Evolutionary conservation across 2,888 invertebrate genomes (phyloP).

Genomic region (Dryobotodes eremita): DNA sequence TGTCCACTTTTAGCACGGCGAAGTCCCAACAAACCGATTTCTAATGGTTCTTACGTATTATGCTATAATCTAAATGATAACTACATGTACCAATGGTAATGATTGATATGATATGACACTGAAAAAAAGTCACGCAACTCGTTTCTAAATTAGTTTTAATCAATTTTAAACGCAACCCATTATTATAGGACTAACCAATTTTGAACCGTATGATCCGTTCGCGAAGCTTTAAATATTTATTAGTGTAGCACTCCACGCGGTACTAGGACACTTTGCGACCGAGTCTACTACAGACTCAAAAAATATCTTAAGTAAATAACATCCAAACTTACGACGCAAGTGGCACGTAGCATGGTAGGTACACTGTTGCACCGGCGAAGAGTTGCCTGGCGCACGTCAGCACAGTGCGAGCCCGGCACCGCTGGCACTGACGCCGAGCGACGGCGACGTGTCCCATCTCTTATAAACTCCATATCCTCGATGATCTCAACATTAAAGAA

Average conservation of each 20-base stretch:
- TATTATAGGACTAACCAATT: slow-evolving; percentile 9
- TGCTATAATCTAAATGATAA: not conserved
- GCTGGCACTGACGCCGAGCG: slow-evolving; percentile 25
- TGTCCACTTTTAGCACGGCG: not conserved
- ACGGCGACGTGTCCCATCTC: not conserved
- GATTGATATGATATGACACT: not conserved
- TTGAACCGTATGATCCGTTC: not conserved
- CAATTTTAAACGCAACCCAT: not conserved
- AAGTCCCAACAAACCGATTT: not conserved
- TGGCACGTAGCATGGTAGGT: not conserved
- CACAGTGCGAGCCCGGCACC: not conserved
- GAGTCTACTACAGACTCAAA: not conserved
- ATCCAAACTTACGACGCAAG: slow-evolving; percentile 13
- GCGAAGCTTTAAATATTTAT: slow-evolving; percentile 2
- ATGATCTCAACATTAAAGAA: too few relatives aligned
- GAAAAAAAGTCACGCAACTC: not conserved
- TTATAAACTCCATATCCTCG: slow-evolving; percentile 11
- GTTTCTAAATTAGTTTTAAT: not conserved
- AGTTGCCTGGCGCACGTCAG: accelerated
- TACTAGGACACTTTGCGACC: not conserved
- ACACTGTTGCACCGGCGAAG: not conserved
- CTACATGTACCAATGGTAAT: not conserved
- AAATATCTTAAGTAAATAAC: not conserved
- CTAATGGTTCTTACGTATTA: not conserved
- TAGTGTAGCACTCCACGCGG: not conserved